Evolutionary conservation across 2,888 invertebrate species (phyloP).

Genomic region (Resseliella maxima): DNA sequence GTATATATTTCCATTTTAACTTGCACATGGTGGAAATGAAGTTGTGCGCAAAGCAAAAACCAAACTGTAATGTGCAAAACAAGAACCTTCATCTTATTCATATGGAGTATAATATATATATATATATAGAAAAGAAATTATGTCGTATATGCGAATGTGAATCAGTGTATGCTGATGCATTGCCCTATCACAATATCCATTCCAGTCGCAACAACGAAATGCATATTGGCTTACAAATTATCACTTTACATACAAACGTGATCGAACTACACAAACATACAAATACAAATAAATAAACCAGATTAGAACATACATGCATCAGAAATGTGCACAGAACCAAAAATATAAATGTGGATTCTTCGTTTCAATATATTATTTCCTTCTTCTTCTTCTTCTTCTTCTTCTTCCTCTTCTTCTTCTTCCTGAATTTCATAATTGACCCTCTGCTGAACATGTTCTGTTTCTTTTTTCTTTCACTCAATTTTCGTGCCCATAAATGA

Average conservation of each 20-base stretch:
- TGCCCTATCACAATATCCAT: constrained; percentile 48
- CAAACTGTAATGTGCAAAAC: not conserved
- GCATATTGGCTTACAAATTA: not conserved
- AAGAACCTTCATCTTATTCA: not conserved
- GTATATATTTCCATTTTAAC: not conserved
- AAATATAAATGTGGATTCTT: not conserved
- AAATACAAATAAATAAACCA: not conserved
- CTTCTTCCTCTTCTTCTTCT: not conserved
- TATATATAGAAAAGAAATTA: not conserved
- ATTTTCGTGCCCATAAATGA: not conserved
- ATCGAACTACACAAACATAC: not conserved
- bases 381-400: too few relatives aligned
- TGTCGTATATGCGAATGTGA: constrained; percentile 11
- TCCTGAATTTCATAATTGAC: not conserved
- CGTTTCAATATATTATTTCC: not conserved
- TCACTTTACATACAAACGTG: not conserved
- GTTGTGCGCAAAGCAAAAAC: too few relatives aligned
- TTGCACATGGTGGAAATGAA: not conserved
- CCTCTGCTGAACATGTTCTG: too few relatives aligned
- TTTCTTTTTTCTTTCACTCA: too few relatives aligned
- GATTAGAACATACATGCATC: constrained; percentile 39
- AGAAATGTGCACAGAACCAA: not conserved
- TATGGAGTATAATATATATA: not conserved
- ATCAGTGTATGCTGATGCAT: not conserved
- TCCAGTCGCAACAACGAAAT: not conserved